phyloP scores from a whole-genome alignment of 2,113 vertebrate species.

The Vulpes vulpes region DNA sequence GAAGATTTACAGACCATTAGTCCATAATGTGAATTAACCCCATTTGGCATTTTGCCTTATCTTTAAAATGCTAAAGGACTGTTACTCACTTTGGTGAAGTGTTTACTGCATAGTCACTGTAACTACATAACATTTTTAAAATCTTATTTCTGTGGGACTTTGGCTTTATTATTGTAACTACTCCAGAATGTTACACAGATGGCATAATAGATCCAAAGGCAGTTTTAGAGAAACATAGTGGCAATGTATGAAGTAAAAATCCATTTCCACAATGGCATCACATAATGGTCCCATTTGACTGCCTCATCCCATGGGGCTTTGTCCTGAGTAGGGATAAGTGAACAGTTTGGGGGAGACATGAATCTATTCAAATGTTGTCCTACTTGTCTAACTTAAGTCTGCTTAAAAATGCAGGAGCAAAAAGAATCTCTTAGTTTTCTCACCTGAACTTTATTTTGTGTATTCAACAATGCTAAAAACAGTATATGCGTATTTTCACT shows the following conservation, averaged over 20 bases:
- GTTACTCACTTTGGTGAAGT: constrained; percentile 79
- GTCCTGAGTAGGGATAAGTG: constrained; percentile 72
- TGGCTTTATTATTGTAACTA: constrained; percentile 76
- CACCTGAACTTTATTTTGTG: constrained; percentile 41
- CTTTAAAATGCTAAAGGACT: constrained; percentile 78
- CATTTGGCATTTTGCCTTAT: constrained; percentile 78
- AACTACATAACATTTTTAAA: constrained; percentile 78
- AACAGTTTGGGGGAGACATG: constrained; percentile 47
- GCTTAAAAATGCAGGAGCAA: constrained; percentile 45
- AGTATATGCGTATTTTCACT: not conserved
- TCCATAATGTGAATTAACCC: constrained; percentile 83
- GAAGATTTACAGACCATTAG: constrained; percentile 79
- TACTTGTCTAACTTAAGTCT: constrained; percentile 48
- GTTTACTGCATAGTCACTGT: constrained; percentile 75
- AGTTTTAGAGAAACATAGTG: constrained; percentile 68
- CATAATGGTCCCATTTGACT: constrained; percentile 66
- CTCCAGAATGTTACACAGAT: constrained; percentile 76
- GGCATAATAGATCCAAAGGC: constrained; percentile 78
- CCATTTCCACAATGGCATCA: constrained; percentile 61
- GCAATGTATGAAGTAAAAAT: constrained; percentile 77
- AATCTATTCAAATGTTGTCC: constrained; percentile 63
- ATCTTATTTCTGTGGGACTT: constrained; percentile 76
- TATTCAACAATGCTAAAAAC: constrained; percentile 44
- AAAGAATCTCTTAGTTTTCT: constrained; percentile 26
- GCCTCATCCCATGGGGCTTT: constrained; percentile 35